Evolutionary conservation across 2,113 vertebrate species (phyloP).

Genomic region (Platysteira castanea): DNA sequence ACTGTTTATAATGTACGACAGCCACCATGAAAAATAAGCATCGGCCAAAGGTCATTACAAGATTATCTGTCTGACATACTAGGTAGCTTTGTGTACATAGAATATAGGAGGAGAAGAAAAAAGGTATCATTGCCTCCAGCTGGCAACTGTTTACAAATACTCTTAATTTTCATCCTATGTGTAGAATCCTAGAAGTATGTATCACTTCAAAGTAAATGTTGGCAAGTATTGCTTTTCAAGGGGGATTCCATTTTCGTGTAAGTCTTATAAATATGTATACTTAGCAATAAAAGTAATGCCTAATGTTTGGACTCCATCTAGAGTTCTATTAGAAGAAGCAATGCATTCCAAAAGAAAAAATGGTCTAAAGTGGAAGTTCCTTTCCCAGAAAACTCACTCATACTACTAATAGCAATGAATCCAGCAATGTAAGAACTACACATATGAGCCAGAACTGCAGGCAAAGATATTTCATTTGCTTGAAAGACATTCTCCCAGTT

Average conservation of each 20-base stretch:
- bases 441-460: background rate
- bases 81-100: background rate
- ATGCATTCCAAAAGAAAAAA: background rate
- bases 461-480: constrained; percentile 17
- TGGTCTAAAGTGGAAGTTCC: background rate
- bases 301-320: background rate
- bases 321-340: background rate
- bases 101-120: background rate
- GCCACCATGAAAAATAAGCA: background rate
- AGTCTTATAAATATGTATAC: background rate
- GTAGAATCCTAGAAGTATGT: background rate
- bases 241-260: background rate
- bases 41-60: background rate
- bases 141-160: background rate
- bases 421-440: background rate
- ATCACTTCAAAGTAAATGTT: background rate
- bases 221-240: background rate
- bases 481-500: constrained; percentile 12
- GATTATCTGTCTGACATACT: background rate
- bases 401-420: background rate
- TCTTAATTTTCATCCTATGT: background rate
- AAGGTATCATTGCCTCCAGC: background rate
- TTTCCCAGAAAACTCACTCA: background rate
- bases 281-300: background rate
- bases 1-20: background rate